Evolutionary conservation across 2,888 invertebrate genomes (phyloP), one percentile per base, ranked within the genome.

Genomic region (Margaritifera margaritifera): DNA sequence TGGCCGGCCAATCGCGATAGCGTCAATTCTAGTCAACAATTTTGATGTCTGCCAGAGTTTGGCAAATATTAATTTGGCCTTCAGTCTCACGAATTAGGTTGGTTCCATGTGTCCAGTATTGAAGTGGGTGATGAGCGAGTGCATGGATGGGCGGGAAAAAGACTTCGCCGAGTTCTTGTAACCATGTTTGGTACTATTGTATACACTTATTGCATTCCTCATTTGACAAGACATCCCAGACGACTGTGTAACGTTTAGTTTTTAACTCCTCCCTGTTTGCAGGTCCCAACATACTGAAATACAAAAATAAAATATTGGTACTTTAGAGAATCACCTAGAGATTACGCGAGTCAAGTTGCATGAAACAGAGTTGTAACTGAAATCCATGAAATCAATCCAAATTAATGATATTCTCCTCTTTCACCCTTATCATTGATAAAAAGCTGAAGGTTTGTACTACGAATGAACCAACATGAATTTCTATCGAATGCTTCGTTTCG

Each of bases 11-110:
- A 82, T 69, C 15, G 82, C 78, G 19, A 82, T 68, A 11, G 77
- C 80, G 59, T 82, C 82, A 15, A 71, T 58, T 55, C 82, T 82
- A 15, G 76, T 72, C 20, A 77, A 63, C 20, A 82, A 68, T 52
- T 79, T 81, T 15, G 75, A 72, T 19, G 82, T 82, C 15, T 72
- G 72, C 81, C 80, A 82, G 18, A 82, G 19, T 20, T 60, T 25
- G 1, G 60, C 70, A 70, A 82, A 82, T 3, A 79, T 62, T 8
- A 67, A 63, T 57, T 74, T 80, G 1, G 69, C 62, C 53, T 69
- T 67, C 15, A 81, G 67, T 1, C 82, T 63, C 4, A 69, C 64
- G 52, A 66, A 60, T 81, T 81, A 82, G 1, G 77, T 65, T 5
- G 71, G 59, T 6, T 66, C 62, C 24, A 70, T 62, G 69, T 82